phyloP scores from a whole-genome alignment of 2,113 vertebrate genomes.

The Grantiella picta region DNA sequence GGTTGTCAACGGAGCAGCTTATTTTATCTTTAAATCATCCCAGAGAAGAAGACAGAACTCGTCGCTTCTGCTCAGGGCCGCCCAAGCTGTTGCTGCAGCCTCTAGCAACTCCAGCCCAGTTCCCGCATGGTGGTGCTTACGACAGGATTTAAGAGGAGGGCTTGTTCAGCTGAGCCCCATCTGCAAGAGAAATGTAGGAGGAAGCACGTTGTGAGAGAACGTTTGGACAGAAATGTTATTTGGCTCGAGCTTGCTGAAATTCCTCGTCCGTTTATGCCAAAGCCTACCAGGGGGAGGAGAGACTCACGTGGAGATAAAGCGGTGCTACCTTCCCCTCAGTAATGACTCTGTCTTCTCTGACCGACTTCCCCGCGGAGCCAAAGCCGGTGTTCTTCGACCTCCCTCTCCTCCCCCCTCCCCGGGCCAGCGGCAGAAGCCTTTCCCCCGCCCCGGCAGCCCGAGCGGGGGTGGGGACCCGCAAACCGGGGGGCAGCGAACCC shows the following conservation, averaged over 20 bases:
- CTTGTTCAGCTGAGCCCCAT: background rate
- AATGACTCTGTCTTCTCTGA: rapidly evolving
- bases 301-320: background rate
- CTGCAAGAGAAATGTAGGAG: background rate
- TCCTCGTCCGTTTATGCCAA: background rate
- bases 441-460: background rate
- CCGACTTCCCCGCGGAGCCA: background rate
- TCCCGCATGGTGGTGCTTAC: background rate
- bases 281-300: background rate
- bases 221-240: background rate
- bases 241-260: background rate
- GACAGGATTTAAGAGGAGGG: background rate
- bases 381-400: background rate
- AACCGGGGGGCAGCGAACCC: background rate
- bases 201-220: background rate
- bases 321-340: rapidly evolving
- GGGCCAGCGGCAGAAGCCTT: background rate
- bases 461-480: background rate
- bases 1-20: rapidly evolving
- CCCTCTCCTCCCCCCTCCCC: background rate
- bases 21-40: background rate
- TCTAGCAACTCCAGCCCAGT: background rate
- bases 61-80: background rate
- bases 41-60: background rate
- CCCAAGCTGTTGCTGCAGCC: background rate